A percentile compares a stretch with the other conserved stretches of the same genome.
phyloP scores from a whole-genome alignment of 92 coral and sea anemone species.

The Anthopleura xanthogrammica region DNA sequence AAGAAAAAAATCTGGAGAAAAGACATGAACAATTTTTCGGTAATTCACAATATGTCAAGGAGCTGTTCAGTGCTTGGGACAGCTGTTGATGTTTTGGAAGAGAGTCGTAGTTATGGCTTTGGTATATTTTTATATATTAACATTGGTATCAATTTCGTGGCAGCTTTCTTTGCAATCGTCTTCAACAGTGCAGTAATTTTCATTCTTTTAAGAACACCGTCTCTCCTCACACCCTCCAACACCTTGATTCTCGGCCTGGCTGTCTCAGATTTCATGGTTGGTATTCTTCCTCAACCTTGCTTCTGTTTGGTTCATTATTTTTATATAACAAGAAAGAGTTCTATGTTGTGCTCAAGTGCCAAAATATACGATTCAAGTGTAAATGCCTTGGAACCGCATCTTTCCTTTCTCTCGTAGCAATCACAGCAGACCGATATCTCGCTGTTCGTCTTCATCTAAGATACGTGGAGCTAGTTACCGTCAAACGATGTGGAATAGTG shows the following conservation, averaged over 20 bases:
- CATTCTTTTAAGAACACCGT: neutral
- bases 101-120: neutral
- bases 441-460: conserved; percentile 7
- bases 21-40: too few relatives aligned
- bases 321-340: neutral
- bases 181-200: neutral
- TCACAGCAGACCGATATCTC: conserved; percentile 6
- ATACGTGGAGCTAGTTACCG: neutral
- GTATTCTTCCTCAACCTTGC: neutral
- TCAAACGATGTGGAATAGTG: neutral
- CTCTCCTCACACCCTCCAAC: conserved; percentile 5
- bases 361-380: neutral
- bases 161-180: neutral
- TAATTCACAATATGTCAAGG: too few relatives aligned
- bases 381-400: neutral
- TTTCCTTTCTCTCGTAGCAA: neutral
- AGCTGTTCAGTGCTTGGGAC: neutral
- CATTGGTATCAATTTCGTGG: neutral
- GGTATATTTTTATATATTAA: neutral
- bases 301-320: neutral
- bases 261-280: conserved; percentile 7
- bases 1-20: too few relatives aligned
- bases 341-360: neutral
- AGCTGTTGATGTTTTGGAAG: neutral
- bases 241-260: conserved; percentile 11